These are phyloP conservation scores for Patella ulyssiponensis DNA, from an alignment of 2,888 invertebrate genomes.

Conservation along the genomic window DNA sequence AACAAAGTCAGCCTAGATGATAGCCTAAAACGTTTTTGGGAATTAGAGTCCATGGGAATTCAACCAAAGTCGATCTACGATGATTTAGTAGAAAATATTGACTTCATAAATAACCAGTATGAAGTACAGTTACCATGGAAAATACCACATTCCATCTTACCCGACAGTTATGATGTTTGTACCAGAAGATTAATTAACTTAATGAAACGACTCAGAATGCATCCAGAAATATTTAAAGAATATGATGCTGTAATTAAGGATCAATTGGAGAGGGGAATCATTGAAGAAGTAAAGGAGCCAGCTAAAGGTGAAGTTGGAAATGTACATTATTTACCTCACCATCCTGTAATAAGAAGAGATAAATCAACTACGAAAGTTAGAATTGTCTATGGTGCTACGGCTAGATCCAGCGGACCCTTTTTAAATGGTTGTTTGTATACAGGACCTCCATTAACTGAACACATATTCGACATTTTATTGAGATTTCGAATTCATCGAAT, in stretches of 20 bases:
- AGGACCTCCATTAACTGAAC: conserved; percentile 1
- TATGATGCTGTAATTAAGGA: neutral
- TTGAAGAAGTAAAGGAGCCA: neutral
- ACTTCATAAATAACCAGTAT: neutral
- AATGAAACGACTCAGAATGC: neutral
- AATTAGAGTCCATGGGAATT: neutral
- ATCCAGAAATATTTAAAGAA: conserved; percentile 8
- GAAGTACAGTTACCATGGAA: neutral
- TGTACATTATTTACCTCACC: conserved; percentile 7
- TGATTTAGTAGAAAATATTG: neutral
- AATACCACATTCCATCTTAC: neutral
- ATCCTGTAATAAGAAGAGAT: conserved; percentile 5
- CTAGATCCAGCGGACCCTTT: neutral
- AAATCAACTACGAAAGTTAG: conserved; percentile 4
- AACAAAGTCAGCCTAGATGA: neutral
- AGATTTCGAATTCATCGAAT: neutral
- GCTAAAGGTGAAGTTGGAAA: neutral
- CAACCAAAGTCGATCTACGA: conserved; percentile 3
- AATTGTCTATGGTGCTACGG: neutral
- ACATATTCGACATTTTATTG: conserved; percentile 2
- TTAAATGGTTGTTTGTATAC: neutral
- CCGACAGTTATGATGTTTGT: conserved; percentile 6
- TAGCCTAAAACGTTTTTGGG: neutral
- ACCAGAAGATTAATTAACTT: neutral
- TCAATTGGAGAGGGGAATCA: neutral